Percentiles rank a stretch among this genome's conserved stretches.
Conservation (phyloP, 1,140 invertebrate species). For the Drosophila chauvacae region DNA sequence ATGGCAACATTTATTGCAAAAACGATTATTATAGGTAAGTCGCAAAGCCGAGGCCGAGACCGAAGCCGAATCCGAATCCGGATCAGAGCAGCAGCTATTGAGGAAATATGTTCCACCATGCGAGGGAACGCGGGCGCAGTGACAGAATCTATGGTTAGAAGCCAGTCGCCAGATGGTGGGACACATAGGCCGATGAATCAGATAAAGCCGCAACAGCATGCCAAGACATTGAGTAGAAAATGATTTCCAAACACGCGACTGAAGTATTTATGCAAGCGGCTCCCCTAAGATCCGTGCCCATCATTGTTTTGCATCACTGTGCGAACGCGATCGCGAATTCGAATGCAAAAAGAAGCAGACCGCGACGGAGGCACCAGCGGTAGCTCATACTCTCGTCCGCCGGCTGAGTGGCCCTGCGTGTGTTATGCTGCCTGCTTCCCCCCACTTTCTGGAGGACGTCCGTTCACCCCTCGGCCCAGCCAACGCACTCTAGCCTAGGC, state of each 20-base stretch:
- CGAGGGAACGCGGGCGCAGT: conserved; percentile 22
- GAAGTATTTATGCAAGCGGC: conserved; percentile 74
- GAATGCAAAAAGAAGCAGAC: conserved; percentile 70
- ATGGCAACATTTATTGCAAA: conserved; percentile 98
- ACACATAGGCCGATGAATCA: conserved; percentile 67
- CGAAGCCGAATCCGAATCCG: conserved; percentile 27
- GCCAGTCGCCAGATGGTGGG: background rate
- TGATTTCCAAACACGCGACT: conserved; percentile 83
- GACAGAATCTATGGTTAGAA: conserved; percentile 31
- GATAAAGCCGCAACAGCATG: conserved; percentile 80
- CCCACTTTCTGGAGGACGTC: conserved; percentile 67
- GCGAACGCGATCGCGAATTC: conserved; percentile 44
- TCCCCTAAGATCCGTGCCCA: conserved; percentile 25
- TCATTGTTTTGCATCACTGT: conserved; percentile 72
- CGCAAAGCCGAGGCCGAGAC: conserved; percentile 16
- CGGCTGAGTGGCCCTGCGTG: conserved; percentile 71
- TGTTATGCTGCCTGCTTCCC: conserved; percentile 73
- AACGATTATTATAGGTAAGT: conserved; percentile 98
- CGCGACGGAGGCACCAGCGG: conserved; percentile 55
- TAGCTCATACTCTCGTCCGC: conserved; percentile 13
- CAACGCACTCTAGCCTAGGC: background rate
- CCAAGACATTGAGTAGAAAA: conserved; percentile 84
- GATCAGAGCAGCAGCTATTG: conserved; percentile 7
- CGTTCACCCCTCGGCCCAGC: conserved; percentile 41
- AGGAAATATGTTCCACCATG: conserved; percentile 25